Percentiles rank a stretch among this genome's conserved stretches.
These are phyloP conservation scores for Battus philenor DNA, from an alignment of 1,140 invertebrate genomes.

Conservation along the genomic window DNA sequence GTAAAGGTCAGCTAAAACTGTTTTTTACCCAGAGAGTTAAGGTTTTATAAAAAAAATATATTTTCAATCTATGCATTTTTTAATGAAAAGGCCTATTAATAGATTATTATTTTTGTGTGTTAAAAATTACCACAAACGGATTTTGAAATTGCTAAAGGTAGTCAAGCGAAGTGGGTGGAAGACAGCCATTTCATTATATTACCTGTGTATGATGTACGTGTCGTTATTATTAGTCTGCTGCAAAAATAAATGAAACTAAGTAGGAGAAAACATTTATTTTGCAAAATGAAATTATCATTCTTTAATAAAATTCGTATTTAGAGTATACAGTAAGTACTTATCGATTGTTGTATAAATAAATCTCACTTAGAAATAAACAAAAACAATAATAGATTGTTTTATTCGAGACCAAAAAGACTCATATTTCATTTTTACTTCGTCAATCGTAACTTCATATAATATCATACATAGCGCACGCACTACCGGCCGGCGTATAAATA, in stretches of 20 bases:
- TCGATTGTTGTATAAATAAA: slow-evolving; percentile 73
- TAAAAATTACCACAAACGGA: slow-evolving; percentile 1
- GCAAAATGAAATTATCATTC: slow-evolving; percentile 66
- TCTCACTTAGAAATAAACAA: slow-evolving; percentile 70
- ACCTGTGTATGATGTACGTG: no score
- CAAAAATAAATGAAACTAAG: slow-evolving; percentile 19
- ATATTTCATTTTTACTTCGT: slow-evolving; percentile 28
- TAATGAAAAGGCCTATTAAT: no score
- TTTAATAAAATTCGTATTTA: slow-evolving; percentile 73
- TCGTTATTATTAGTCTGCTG: no score
- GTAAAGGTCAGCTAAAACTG: no score
- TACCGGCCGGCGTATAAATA: slow-evolving; percentile 51
- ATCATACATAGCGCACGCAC: slow-evolving; percentile 48
- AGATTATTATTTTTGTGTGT: no score
- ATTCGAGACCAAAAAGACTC: slow-evolving; percentile 70
- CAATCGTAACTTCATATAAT: slow-evolving; percentile 39
- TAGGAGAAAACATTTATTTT: slow-evolving; percentile 72
- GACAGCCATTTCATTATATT: no score
- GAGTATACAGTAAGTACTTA: slow-evolving; percentile 73
- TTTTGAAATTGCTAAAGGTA: no score
- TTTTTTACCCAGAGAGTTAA: no score
- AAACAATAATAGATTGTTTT: slow-evolving; percentile 68
- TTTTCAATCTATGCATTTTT: no score
- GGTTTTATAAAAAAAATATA: no score
- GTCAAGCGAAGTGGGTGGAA: no score